Evolutionary conservation across 2,888 invertebrate genomes (phyloP).

Genomic region (Archips crataeganus): DNA sequence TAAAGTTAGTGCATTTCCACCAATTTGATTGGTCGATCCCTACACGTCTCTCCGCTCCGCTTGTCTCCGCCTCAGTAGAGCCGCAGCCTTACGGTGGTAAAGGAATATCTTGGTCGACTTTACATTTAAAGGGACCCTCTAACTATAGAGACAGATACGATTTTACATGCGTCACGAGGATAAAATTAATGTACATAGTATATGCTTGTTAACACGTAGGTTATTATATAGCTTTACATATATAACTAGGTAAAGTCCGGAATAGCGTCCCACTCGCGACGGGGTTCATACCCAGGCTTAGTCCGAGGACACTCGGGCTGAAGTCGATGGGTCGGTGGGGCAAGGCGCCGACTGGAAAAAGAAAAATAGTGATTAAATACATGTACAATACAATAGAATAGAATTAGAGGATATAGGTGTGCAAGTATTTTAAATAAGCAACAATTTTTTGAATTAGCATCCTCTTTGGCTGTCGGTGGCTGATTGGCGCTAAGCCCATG

Average conservation of each 20-base stretch:
- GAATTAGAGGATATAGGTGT: no score
- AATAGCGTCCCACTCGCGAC: conserved; percentile 49
- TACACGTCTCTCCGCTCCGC: no score
- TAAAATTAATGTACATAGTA: conserved; percentile 12
- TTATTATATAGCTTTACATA: conserved; percentile 35
- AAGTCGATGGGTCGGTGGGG: conserved; percentile 66
- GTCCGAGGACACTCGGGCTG: conserved; percentile 55
- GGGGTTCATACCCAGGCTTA: conserved; percentile 50
- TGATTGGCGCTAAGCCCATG: no score
- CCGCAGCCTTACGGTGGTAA: no score
- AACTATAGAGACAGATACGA: background rate
- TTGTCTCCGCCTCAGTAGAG: no score
- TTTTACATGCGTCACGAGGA: background rate
- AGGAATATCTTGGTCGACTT: no score
- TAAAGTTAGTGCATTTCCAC: no score
- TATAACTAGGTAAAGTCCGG: conserved; percentile 48
- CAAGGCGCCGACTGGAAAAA: conserved; percentile 76
- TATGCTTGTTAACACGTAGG: conserved; percentile 32
- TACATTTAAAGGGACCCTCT: background rate
- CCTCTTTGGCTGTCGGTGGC: no score
- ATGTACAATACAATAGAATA: no score
- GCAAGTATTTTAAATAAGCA: no score
- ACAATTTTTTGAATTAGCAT: no score
- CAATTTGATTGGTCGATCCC: no score
- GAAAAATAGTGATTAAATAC: conserved; percentile 28